Conservation (phyloP, 2,888 invertebrate genomes). For the Meiosimyza decipiens region DNA sequence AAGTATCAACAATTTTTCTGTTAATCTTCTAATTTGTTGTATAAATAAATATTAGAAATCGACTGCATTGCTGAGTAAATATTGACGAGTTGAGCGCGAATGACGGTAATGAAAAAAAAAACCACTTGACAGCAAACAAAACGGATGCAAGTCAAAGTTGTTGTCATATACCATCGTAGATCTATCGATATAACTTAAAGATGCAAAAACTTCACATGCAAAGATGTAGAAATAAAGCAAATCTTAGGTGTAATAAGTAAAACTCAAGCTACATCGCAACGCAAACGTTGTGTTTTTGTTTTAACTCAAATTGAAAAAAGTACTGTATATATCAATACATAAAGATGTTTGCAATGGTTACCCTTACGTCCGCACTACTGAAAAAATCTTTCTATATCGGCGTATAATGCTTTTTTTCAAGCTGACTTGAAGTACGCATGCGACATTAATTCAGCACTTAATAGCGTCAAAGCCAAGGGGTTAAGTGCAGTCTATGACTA, state of each 20-base stretch:
- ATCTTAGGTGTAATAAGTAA: background rate
- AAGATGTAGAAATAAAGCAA: background rate
- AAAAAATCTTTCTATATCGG: no score
- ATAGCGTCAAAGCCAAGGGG: slow-evolving; percentile 16
- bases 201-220: slow-evolving; percentile 10
- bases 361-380: no score
- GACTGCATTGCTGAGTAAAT: slow-evolving; percentile 26
- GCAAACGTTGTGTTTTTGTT: no score
- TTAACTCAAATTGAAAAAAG: no score
- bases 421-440: background rate
- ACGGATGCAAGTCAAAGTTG: background rate
- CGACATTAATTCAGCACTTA: background rate
- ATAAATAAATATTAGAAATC: slow-evolving; percentile 24
- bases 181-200: background rate
- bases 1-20: slow-evolving; percentile 24
- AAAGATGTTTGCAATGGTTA: no score
- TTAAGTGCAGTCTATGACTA: slow-evolving; percentile 18
- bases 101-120: background rate
- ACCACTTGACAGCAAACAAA: no score
- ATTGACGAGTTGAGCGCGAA: slow-evolving; percentile 16
- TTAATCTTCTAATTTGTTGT: slow-evolving; percentile 22
- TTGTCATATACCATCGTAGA: no score
- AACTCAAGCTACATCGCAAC: no score
- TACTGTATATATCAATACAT: no score
- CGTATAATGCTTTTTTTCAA: background rate